Base-by-base conservation (phyloP, 2,113 vertebrate genomes). In the Grus americana region DNA sequence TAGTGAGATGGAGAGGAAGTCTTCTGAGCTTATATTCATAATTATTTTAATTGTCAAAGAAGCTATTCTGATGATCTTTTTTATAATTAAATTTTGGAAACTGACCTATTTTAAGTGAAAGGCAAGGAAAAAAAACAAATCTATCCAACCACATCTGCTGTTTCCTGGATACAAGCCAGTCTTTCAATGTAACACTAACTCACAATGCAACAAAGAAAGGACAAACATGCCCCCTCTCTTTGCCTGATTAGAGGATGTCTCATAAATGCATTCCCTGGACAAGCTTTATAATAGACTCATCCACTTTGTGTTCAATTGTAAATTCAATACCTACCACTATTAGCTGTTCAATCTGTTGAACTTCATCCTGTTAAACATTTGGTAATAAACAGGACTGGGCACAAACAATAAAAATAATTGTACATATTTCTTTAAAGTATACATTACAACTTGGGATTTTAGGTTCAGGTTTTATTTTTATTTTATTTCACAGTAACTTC, bases 291-390 rank as follows among this genome's bases (percentile, higher is more conserved):
- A 95, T 91, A 95, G 93, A 95, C 83, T 97, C 82, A 79, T 92
- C 81, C 81, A 94, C 95, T 93, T 94, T 82, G 50, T 70, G 63
- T 94, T 95, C 84, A 87, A 79, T 94, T 96, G 96, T 90, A 97
- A 97, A 97, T 97, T 93, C 92, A 93, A 90, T 94, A 93, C 29
- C 50, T 91, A 82, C 79, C 71, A 86, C 90, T 95, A 93, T 95
- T 93, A 97, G 58, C 76, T 81, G 76, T 82, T 95, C 85, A 91
- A 55, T 91, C 78, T 95, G 83, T 72, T 95, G 86, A 87, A 72
- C 44, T 75, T 91, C 80, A 75, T 82, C 8, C 30, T 87, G 58
- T 88, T 92, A 82, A 97, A 73, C 58, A 61, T 90, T 92, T 73
- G 36, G 46, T 66, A 95, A 86, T 91, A 95, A 93, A 85, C 61